Base-by-base conservation (phyloP, 1,140 invertebrate species). In the Hylyphantes graminicola region DNA sequence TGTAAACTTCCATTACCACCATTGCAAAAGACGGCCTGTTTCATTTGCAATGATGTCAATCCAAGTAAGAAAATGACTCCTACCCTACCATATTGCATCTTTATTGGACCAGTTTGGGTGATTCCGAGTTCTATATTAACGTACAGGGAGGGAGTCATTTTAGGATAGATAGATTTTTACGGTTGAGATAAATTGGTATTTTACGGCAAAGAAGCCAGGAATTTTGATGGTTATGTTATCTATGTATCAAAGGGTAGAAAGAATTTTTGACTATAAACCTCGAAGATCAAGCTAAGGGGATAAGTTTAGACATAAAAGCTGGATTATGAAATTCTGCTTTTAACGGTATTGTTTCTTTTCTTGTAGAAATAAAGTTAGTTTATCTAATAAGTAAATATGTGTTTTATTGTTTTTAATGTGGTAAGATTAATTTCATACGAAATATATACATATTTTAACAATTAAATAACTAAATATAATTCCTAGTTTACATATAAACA, bases 131-230 rank as follows among this genome's bases (percentile, higher is more conserved):
- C 54, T 12, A 15, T 21, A 59, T 74, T 74, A 74, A 74, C 19
- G 53, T 19, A 21, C 11, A 12, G 48, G 21, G 55, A 55, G 17
- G 15, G 48, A 74, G 54, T 59, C 72, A 74, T 74, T 74, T 74
- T 59, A 57, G 72, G 72, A 59, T 59, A 74, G 72, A 74, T 74
- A 74, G 55, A 74, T 74, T 74, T 74, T 74, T 74, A 74, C 72
- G 55, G 55, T 55, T 57, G 17, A 19, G 59, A 74, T 74, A 74
- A 74, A 74, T 74, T 74, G 72, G 15, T 55, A 35, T 35, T 74
- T 74, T 74, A 74, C 72, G 72, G 15, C n/a, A 17, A 51, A 70
- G 51, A 48, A 51, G 51, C 68, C 68, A 19, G 19, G 19, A 74
- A 74, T 35, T 74, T 74, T 59, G 72, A 74, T 74, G 72, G 72